Evolutionary conservation across 2,888 invertebrate species (phyloP), one percentile per base, ranked within the genome.

Genomic region (Prosopocoilus inquinatus): DNA sequence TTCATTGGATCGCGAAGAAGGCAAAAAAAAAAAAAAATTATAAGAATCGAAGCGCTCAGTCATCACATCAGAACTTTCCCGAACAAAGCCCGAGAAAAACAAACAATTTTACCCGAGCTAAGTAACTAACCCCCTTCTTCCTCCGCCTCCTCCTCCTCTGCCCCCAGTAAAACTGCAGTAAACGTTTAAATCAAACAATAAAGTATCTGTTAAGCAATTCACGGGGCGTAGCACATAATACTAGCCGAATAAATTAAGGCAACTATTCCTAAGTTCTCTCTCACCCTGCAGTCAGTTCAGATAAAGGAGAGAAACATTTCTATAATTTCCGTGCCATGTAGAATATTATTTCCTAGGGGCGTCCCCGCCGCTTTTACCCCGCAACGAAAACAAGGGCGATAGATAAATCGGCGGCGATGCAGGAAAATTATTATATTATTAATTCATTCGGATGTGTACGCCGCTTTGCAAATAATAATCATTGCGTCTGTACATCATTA

Each of bases 321-420:
- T 64, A 68, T 67, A 68, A 66, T 67, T 68, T 69, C 67, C 68
- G 67, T 63, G 60, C 63, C 63, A 66, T 66, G 64, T 51, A 58
- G 57, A 57, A 60, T 57, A 59, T 57, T 59, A 59, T 59, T 57
- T 57, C 59, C 59, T 59, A 45, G 38, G 52, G 46, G 32, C 41
- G 16, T 12, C 46, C 9, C 28, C 9, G 28, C 12, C 44, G 12
- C 28, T 41, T 9, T n/a, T n/a, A n/a, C n/a, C 2, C 12, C 9
- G 13, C 20, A 28, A 41, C 15, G n/a, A 16, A 41, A 41, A 41
- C 41, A 41, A 41, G 16, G 7, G 15, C 20, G 15, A 41, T 15
- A 41, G 41, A 41, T 41, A 9, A 41, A 15, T 41, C 41, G 15
- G 9, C 41, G 15, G 9, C 16, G 41, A 16, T 41, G 15, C 41